phyloP scores from a whole-genome alignment of 2,888 invertebrate genomes.

The Chironomus riparius region DNA sequence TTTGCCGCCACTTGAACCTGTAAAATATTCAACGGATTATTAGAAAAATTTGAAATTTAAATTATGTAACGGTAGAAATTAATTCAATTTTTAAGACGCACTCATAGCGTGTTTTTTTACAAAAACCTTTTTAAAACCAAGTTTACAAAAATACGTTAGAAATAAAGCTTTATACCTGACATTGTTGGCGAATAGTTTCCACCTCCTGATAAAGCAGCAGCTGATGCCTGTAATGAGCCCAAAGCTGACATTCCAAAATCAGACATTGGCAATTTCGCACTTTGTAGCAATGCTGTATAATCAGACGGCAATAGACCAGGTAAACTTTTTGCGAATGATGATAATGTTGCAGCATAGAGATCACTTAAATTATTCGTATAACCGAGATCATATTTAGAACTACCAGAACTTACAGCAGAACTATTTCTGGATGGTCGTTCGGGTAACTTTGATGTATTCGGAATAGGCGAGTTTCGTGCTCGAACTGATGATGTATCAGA shows the following conservation, averaged over 20 bases:
- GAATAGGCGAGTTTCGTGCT: constrained; percentile 46
- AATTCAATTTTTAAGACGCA: too few species aligned
- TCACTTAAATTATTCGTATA: constrained; percentile 33
- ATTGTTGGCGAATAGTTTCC: not conserved
- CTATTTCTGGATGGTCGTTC: constrained; percentile 16
- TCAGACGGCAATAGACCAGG: constrained; percentile 40
- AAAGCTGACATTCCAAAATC: constrained; percentile 27
- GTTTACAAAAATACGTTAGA: too few species aligned
- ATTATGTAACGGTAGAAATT: too few species aligned
- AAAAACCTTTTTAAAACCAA: too few species aligned
- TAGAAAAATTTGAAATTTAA: too few species aligned
- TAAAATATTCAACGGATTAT: too few species aligned
- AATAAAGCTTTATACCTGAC: too few species aligned
- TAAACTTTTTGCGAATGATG: constrained; percentile 39
- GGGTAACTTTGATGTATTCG: constrained; percentile 41
- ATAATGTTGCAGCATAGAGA: constrained; percentile 41
- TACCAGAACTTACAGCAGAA: not conserved
- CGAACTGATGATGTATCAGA: constrained; percentile 52
- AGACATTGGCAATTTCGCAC: constrained; percentile 1
- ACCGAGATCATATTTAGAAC: constrained; percentile 22
- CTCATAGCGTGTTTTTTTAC: too few species aligned
- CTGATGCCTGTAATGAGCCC: constrained; percentile 12
- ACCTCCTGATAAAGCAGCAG: not conserved
- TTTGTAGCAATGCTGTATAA: constrained; percentile 32
- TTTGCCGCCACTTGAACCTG: too few species aligned